Conservation (phyloP, 2,797 vertebrate species). For the Pipistrellus pygmaeus region DNA sequence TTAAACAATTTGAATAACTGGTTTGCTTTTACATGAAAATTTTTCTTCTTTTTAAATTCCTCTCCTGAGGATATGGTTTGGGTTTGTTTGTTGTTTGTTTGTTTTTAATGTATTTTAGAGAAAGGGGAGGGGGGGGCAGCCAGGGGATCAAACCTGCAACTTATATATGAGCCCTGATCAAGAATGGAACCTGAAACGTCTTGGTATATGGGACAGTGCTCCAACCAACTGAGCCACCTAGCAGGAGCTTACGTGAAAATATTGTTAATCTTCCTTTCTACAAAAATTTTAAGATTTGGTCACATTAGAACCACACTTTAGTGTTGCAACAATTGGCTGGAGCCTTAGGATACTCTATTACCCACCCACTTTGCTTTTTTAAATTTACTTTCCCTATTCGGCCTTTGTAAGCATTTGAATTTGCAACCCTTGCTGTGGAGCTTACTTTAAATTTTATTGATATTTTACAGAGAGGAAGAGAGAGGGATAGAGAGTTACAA, state of each 20-base stretch:
- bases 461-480: too few relatives aligned
- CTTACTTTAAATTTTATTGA: not conserved
- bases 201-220: not conserved
- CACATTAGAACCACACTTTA: not conserved
- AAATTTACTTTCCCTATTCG: not conserved
- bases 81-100: not conserved
- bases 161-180: not conserved
- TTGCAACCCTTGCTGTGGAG: not conserved
- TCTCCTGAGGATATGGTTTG: not conserved
- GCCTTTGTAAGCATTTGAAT: not conserved
- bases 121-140: not conserved
- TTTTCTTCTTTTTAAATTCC: not conserved
- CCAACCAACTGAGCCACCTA: not conserved
- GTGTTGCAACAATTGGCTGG: not conserved
- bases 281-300: slow-evolving; percentile 4
- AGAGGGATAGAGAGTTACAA: too few relatives aligned
- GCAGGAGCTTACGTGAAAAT: not conserved
- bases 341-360: not conserved
- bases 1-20: slow-evolving; percentile 19
- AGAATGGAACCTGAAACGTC: not conserved
- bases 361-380: not conserved
- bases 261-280: not conserved
- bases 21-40: slow-evolving; percentile 18
- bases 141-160: not conserved
- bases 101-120: not conserved